Evolutionary conservation across 2,113 vertebrate species (phyloP), one percentile per base, ranked within the genome.

Genomic region (Megaceryle maxima): DNA sequence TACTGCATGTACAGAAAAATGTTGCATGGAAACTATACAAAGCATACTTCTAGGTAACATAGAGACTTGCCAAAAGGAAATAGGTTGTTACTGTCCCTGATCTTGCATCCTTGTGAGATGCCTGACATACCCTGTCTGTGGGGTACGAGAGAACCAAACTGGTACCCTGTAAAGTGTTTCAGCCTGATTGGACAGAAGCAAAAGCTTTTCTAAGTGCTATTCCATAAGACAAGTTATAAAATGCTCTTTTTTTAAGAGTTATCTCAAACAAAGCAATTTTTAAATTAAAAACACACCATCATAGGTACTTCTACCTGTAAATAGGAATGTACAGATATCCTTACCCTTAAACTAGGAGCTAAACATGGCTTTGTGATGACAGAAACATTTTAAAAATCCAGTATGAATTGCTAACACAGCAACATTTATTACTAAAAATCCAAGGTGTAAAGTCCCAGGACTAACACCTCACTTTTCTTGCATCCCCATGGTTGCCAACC

Each of bases 391-490:
- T 4, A 13, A 53, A 82, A 91, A 51, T 25, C 35, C 55, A 60
- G 6, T 62, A 63, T 39, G 5, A 29, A 81, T 59, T 70, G 37
- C 64, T 74, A 79, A 63, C 72, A 55, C 16, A 92, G 76, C 72
- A 95, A 78, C 29, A 87, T 78, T 87, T 92, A 59, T 88, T 93
- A 87, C 73, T 87, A 53, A 72, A 90, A 86, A 82, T 94, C 64
- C 24, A 91, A 95, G 76, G 94, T 96, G 90, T 84, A 72, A 96
- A 96, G 57, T 96, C 96, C 95, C 95, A 96, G 48, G 77, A 82
- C 92, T 88, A 94, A 91, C 95, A 93, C 95, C 57, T 96, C 64
- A n/a, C 29, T 44, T 72, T 66, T 81, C 41, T 81, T 68, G 13
- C 66, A 75, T 96, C 73, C 93, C 86, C 62, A 44, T n/a, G 62